Evolutionary conservation across 2,888 invertebrate genomes (phyloP).

Genomic region (Hydriomena furcata): DNA sequence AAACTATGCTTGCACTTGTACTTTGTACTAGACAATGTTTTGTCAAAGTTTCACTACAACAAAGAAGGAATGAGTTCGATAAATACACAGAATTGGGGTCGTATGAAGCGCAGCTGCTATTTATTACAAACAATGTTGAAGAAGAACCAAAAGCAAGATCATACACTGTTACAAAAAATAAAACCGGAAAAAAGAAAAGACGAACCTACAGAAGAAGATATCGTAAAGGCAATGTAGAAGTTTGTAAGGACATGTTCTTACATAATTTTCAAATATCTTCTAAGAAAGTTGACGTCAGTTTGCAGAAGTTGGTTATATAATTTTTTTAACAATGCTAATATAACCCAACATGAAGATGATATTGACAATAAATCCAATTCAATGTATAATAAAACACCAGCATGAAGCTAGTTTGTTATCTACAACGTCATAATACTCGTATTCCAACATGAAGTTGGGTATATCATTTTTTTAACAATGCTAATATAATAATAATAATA

Average conservation of each 20-base stretch:
- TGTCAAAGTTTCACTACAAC: constrained; percentile 3
- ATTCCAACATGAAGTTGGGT: too few species aligned
- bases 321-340: too few species aligned
- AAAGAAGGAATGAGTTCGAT: constrained; percentile 26
- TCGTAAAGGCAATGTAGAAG: not conserved
- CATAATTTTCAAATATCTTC: constrained; percentile 19
- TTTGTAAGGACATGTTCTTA: constrained; percentile 23
- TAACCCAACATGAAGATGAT: too few species aligned
- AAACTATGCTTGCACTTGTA: not conserved
- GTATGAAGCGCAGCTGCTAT: constrained; percentile 28
- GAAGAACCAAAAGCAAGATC: constrained; percentile 6
- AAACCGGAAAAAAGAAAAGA: constrained; percentile 5
- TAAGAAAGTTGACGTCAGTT: constrained; percentile 6
- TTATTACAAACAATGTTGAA: constrained; percentile 20
- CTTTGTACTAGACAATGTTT: not conserved
- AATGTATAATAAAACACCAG: too few species aligned
- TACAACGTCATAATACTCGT: too few species aligned
- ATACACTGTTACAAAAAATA: constrained; percentile 9
- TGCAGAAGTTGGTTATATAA: too few species aligned
- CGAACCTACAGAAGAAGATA: constrained; percentile 1
- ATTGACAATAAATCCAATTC: too few species aligned
- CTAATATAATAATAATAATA: too few species aligned
- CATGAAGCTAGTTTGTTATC: too few species aligned
- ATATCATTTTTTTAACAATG: too few species aligned
- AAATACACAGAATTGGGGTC: constrained; percentile 27